Base-by-base conservation (phyloP, 2,113 vertebrate genomes). In the Oreochromis niloticus region DNA sequence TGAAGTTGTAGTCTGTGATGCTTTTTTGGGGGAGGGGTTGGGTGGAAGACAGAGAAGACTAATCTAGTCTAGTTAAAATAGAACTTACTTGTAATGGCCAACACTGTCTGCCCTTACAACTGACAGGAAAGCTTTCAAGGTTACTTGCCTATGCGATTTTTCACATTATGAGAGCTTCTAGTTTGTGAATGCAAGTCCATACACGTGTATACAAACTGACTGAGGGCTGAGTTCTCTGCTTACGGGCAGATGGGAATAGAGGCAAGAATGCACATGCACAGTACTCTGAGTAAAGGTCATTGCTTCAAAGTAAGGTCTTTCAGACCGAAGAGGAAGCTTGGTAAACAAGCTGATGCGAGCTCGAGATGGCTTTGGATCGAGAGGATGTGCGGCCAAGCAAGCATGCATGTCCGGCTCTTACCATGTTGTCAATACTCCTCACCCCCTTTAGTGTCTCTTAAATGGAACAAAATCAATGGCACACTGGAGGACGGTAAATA, bases 1-100 rank as follows among this genome's bases (percentile, higher is more conserved):
- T 94, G 90, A 95, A 94, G 90, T 88, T 91, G 90, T 91, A 86
- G 87, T 57, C 90, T 48, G 9, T 56, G 85, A 87, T 91, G 85
- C 81, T 87, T 87, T 93, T 93, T 89, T 13, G 55, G 19, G 24
- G 46, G 59, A 10, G 3, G 24, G 24, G 27, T 34, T 50, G 43
- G 71, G 79, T 16, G 48, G 36, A 56, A 79, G 66, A 56, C 17
- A 17, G 13, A 83, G 87, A 27, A 75, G 57, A 80, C 30, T 71
- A 55, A 80, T 78, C 59, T 84, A 9, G 43, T 83, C 14, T 11
- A n/a, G 50, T 24, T 52, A n/a, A 78, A 63, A 48, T 4, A 81
- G n/a, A 82, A 82, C 54, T 14, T 61, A 79, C 43, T 14, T 81
- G 73, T 52, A 11, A 66, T 7, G 17, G 32, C 32, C 68, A 73